A percentile compares a stretch with the other conserved stretches of the same genome.
These are phyloP conservation scores for Leptobrachium leishanense DNA, from an alignment of 2,113 vertebrate genomes.

Conservation along the genomic window DNA sequence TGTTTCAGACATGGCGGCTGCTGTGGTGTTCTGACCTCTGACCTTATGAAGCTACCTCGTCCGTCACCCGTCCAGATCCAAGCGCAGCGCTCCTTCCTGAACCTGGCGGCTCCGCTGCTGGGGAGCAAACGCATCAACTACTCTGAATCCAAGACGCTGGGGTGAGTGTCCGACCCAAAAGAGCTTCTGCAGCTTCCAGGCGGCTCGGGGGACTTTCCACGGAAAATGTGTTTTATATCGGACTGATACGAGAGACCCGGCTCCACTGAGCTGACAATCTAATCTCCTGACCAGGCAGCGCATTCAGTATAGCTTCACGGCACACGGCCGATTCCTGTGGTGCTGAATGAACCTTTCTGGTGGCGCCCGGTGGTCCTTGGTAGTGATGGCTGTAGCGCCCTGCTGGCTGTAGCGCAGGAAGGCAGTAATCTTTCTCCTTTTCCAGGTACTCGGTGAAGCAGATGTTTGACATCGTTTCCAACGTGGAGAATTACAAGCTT, in stretches of 20 bases:
- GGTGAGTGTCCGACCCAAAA: conserved; percentile 53
- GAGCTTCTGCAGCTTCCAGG: too few species aligned
- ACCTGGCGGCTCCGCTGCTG: conserved; percentile 55
- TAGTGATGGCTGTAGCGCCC: too few species aligned
- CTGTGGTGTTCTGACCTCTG: conserved; percentile 46
- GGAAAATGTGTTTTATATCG: too few species aligned
- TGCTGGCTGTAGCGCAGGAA: too few species aligned
- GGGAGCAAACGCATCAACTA: conserved; percentile 65
- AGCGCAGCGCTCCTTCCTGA: conserved; percentile 62
- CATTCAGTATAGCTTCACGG: too few species aligned
- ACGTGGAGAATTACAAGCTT: conserved; percentile 66
- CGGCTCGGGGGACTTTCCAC: too few species aligned
- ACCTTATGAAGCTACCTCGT: conserved; percentile 35
- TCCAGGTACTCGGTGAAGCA: conserved; percentile 69
- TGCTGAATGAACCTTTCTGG: too few species aligned
- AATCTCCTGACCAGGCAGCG: too few species aligned
- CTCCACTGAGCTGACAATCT: too few species aligned
- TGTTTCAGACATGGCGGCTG: conserved; percentile 57
- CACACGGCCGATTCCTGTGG: too few species aligned
- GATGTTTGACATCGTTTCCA: conserved; percentile 70
- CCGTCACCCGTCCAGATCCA: conserved; percentile 30
- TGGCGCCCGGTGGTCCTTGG: too few species aligned
- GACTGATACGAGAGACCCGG: too few species aligned
- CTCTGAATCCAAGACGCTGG: conserved; percentile 60
- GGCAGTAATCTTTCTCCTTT: neutral